These are phyloP conservation scores for Nomada ruficornis DNA, from an alignment of 2,888 invertebrate species.

Conservation along the genomic window DNA sequence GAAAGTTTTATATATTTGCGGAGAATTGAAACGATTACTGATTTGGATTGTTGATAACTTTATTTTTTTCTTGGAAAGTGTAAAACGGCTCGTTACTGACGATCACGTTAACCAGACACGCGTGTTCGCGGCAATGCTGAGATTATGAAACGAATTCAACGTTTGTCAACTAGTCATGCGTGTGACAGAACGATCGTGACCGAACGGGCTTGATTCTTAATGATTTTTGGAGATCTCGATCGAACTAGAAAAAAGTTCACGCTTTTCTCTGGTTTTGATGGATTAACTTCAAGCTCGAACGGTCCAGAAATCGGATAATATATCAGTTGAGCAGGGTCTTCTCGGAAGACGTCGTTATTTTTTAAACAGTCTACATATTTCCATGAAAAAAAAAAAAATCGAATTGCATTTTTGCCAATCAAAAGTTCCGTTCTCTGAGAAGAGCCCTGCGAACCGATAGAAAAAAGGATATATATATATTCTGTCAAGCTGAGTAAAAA, in stretches of 20 bases:
- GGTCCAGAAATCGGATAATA: slow-evolving; percentile 52
- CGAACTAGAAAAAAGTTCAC: neutral
- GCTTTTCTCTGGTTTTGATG: neutral
- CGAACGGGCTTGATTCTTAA: slow-evolving; percentile 45
- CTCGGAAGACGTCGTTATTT: slow-evolving; percentile 51
- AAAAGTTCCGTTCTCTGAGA: slow-evolving; percentile 49
- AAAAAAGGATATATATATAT: slow-evolving; percentile 46
- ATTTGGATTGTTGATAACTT: neutral
- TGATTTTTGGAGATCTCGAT: neutral
- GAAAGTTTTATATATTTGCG: neutral
- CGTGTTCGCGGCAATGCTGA: slow-evolving; percentile 22
- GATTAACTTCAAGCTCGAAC: slow-evolving; percentile 47
- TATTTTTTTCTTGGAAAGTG: neutral
- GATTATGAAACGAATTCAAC: slow-evolving; percentile 46
- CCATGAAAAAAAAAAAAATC: neutral
- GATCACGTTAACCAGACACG: neutral
- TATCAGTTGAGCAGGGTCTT: slow-evolving; percentile 51
- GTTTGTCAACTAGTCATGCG: slow-evolving; percentile 71
- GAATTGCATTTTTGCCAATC: neutral
- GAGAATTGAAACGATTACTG: neutral
- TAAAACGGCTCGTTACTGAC: neutral
- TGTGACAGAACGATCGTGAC: slow-evolving; percentile 62
- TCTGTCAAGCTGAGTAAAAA: slow-evolving; percentile 70
- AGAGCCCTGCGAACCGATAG: slow-evolving; percentile 48
- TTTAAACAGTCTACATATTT: neutral